These are phyloP conservation scores for Oscheius sp. DNA, from an alignment of 2,888 invertebrate species.

Conservation along the genomic window DNA sequence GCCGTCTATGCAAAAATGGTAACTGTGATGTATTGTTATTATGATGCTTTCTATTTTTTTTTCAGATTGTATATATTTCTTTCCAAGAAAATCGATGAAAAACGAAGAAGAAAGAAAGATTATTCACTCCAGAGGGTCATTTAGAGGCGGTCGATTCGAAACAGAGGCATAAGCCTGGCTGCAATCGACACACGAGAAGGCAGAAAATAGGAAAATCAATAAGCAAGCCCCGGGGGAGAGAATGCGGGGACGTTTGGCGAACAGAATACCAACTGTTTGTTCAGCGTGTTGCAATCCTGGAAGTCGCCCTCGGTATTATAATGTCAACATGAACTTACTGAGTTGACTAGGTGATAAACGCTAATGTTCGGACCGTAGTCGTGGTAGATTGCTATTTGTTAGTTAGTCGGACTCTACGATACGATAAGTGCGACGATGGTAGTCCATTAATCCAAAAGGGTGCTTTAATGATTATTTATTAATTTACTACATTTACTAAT, in stretches of 20 bases:
- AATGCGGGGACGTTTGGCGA: neutral
- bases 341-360: neutral
- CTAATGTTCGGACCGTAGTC: too few relatives aligned
- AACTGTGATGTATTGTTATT: too few relatives aligned
- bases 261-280: neutral
- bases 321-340: neutral
- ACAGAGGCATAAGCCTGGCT: slow-evolving; percentile 7
- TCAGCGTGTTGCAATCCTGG: neutral
- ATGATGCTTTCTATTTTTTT: neutral
- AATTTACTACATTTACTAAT: too few relatives aligned
- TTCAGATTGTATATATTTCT: neutral
- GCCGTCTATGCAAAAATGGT: slow-evolving; percentile 22
- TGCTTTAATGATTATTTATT: too few relatives aligned
- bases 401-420: too few relatives aligned
- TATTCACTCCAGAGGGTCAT: neutral
- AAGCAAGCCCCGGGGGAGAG: slow-evolving; percentile 1
- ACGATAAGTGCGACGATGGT: too few relatives aligned
- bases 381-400: too few relatives aligned
- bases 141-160: slow-evolving; percentile 23
- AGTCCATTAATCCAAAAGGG: too few relatives aligned
- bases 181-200: neutral
- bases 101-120: neutral
- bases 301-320: neutral
- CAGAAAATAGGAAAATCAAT: slow-evolving; percentile 23
- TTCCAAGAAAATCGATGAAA: neutral